Base-by-base conservation (phyloP, 2,797 vertebrate species). In the Chaunax sp. region DNA sequence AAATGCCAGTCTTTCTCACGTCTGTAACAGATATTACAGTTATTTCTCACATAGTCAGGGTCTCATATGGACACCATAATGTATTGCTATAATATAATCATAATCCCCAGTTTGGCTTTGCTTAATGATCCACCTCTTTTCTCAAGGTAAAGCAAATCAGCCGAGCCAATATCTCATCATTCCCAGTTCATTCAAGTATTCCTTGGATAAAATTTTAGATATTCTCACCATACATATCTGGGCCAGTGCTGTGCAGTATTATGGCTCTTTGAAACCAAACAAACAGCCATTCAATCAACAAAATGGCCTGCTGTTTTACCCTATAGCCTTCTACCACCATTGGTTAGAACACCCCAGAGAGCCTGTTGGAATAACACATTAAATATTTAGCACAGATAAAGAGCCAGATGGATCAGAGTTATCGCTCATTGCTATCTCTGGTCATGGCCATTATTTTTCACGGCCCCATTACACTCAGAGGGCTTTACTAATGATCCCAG, bases 371-470 rank as follows among this genome's bases (percentile, higher is more conserved):
- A 90, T 90, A 91, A 90, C 89, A 88, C 83, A 91, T 93, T 86
- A 93, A 93, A 92, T 91, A 93, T 92, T 92, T 88, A 93, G 85
- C 78, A 55, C 87, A 83, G 89, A 92, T 90, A 89, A 92, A 91
- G 87, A 89, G 84, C 78, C 90, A 92, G 90, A 92, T 90, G 91
- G 89, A 90, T 93, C 83, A 84, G 90, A 92, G 89, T 92, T 91
- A 93, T 92, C 89, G 78, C 85, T 92, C 89, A 88, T 85, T 89
- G 89, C 87, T 89, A 93, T 92, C 90, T 91, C 89, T 88, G 89
- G 88, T 92, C 87, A 88, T 87, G 74, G 81, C 80, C 85, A 91
- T 93, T 91, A 93, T 90, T 92, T 91, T 89, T 89, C 82, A 88
- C 76, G 75, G 86, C 78, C 78, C 89, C 91, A 92, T 92, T 92